Evolutionary conservation across 64 coral and sea anemone species (phyloP), one percentile per base, ranked within the genome.

Genomic region (Stichodactyla helianthus): DNA sequence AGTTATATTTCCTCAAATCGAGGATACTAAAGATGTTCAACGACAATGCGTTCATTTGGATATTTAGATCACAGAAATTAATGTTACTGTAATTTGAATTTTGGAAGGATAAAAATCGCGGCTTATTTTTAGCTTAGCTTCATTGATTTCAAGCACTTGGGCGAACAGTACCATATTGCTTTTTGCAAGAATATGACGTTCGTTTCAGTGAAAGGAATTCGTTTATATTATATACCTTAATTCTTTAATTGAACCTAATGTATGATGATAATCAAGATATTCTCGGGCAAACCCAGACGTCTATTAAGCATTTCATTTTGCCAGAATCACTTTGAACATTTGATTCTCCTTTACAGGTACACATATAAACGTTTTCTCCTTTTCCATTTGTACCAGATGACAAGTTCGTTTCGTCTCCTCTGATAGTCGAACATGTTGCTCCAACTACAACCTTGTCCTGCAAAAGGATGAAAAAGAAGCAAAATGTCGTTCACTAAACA

Each of bases 381-480:
- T 8, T 18, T 79, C 6, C 8, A 50, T 79, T 79, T 0, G 10
- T 79, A 50, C 0, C 28, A 79, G 50, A 14, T 79, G 26, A 31
- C 13, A 79, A 26, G 77, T 50, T 79, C 31, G 77, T 79, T 79
- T 79, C 77, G 77, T 79, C 77, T 79, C 77, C 77, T 79, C 77
- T 52, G 26, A 50, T 0, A 1, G 77, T 50, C 11, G 77, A 79
- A 6, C 77, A 79, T 5, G 77, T 51, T n/a, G 50, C 77, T 0
- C 77, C 77, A 0, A 52, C 50, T 2, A 79, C 77, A 5, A 79
- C 5, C 31, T 79, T 65, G 20, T 65, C 19, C 62, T 65, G 62
- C 18, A 65, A 65, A 20, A 6, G 17, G 15, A 62, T 17, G 4
- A 6, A 18, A 11, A 6, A n/a, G 19, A 6, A 65, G 7, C 5